Base-by-base conservation (phyloP, 1,140 invertebrate genomes). In the Zaprionus davidi region DNA sequence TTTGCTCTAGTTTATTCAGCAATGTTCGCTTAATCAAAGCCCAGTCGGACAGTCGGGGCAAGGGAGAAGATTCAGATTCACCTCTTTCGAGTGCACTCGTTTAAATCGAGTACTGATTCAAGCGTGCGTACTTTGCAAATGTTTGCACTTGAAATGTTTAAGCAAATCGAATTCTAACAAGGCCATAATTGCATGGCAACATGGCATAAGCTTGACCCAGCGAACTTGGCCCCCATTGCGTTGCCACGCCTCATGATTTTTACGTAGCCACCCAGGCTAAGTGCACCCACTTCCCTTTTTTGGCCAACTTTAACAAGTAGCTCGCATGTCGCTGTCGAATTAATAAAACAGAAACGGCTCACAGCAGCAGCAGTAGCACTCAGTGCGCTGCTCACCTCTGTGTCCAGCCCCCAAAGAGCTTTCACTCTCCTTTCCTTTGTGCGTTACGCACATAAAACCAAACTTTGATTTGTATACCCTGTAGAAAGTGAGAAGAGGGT, bases 21-120 rank as follows among this genome's bases (percentile, higher is more conserved):
- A 76, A 71, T 86, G 76, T 86, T 67, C 79, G 31, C 71, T 88
- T 90, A 90, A 90, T 88, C 81, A 88, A 88, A 81, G 68, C 65
- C 75, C 77, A 81, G 78, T 78, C 76, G 75, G 87, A 74, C 59
- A 56, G 34, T 75, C 76, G 78, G 87, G 71, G 71, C 59, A 53
- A 28, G 22, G 31, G 22, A 41, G 20, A 55, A n/a, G 15, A 17
- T 17, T 46, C 41, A 46, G 46, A 77, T 69, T 79, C 68, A 79
- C 71, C 79, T 77, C 71, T 36, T 57, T 24, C 11, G 69, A 82
- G 76, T 82, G 76, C 82, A 86, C 76, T 84, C 55, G 66, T 71
- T 79, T 87, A 22, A 87, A 82, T 86, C 65, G 65, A 85, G 76
- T 79, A 17, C 71, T 20, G 68, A 68, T 82, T 76, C 78, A 74